Base-by-base conservation (phyloP, 2,797 vertebrate genomes). In the Peromyscus melanophrys region DNA sequence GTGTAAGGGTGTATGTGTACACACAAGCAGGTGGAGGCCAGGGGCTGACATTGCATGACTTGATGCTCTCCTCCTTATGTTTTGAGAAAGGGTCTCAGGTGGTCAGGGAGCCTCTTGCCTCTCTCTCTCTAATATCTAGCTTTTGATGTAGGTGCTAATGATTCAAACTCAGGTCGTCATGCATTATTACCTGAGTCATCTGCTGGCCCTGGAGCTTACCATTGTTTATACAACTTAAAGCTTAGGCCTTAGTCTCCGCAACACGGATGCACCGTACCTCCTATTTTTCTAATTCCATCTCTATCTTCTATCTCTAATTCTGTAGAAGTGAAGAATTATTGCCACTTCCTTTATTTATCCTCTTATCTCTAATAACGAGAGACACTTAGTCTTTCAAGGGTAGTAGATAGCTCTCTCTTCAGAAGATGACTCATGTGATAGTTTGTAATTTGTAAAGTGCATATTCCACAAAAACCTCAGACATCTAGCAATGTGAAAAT, bases 361-460 rank as follows among this genome's bases (percentile, higher is more conserved):
- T 84, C 57, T 90, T 65, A 96, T 27, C 16, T 84, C 29, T 63
- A 84, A 67, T 65, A 94, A 73, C 43, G 80, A 34, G 73, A 93
- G 31, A 40, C 23, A 78, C 55, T 95, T 88, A 93, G 25, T 61
- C 37, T 29, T 95, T 43, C 21, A 17, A 92, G 19, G 52, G 52
- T 34, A 96, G 61, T 89, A 95, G 90, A 46, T 93, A 96, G 82
- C 52, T 92, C 91, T 16, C 46, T 23, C 67, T 94, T 94, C 90
- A 94, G 94, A 95, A 52, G 78, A 4, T 46, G n/a, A 34, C 46
- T 90, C 31, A 89, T 57, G 57, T 17, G 83, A n/a, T 40, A n/a
- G 76, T 94, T 84, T 96, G 71, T 25, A 90, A 76, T 73, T 90
- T 94, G 37, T 43, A 91, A 93, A 90, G 76, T 73, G 19, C 52